Conservation (phyloP, 2,113 vertebrate species). For the Bucco capensis region DNA sequence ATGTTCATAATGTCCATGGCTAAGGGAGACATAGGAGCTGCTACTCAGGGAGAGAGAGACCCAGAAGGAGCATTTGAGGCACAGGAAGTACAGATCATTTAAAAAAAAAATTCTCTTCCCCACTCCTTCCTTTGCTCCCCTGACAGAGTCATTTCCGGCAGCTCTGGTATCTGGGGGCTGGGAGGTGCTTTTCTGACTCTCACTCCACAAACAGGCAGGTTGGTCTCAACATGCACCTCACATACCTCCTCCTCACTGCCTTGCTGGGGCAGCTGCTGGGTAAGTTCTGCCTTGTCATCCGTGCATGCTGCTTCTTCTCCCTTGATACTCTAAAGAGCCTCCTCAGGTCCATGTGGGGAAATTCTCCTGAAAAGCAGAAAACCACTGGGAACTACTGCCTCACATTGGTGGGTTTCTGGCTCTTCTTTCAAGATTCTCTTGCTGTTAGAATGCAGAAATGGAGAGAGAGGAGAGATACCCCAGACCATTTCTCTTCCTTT, state of each 20-base stretch:
- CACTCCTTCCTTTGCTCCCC: neutral
- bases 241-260: neutral
- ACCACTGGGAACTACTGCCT: accelerated
- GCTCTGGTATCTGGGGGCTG: neutral
- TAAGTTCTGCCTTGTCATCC: neutral
- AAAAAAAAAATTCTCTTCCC: too few relatives aligned
- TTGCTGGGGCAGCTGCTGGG: neutral
- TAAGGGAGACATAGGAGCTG: neutral
- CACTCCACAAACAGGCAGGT: too few relatives aligned
- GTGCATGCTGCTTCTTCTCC: too few relatives aligned
- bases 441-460: too few relatives aligned
- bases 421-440: too few relatives aligned
- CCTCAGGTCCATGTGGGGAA: accelerated
- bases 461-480: too few relatives aligned
- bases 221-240: neutral
- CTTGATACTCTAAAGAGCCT: accelerated
- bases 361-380: accelerated
- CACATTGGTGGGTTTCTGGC: too few relatives aligned
- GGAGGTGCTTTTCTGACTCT: neutral
- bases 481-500: too few relatives aligned
- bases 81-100: too few relatives aligned
- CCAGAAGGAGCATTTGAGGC: neutral
- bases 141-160: neutral
- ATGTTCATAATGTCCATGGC: neutral
- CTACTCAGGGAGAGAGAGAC: neutral